phyloP scores from a whole-genome alignment of 2,113 vertebrate genomes.

The Thalassoma bifasciatum region DNA sequence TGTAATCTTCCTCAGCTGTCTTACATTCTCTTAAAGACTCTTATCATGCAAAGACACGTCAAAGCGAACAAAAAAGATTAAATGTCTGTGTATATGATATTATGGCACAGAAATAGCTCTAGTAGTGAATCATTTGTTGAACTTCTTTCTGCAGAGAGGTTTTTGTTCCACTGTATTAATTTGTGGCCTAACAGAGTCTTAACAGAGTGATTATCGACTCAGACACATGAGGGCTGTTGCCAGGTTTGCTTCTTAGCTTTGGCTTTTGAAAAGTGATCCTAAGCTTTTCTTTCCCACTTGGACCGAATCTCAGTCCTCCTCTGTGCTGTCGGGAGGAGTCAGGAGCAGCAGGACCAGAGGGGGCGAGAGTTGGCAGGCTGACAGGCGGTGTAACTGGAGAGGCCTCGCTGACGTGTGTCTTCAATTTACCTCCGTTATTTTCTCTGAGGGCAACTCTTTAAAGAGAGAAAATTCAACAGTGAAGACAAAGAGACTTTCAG shows the following conservation, averaged over 20 bases:
- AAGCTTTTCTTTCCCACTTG: not conserved
- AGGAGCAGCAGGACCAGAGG: not conserved
- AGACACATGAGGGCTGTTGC: not conserved
- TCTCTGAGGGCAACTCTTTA: not conserved
- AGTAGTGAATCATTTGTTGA: not conserved
- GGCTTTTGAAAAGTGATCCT: not conserved
- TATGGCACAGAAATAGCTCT: not conserved
- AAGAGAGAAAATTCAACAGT: slow-evolving; percentile 4
- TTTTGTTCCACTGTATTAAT: slow-evolving; percentile 1
- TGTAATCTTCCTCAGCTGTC: not conserved
- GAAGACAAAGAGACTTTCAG: not conserved
- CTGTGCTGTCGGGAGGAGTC: slow-evolving; percentile 5
- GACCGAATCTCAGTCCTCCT: slow-evolving; percentile 9
- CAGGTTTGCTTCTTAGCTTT: slow-evolving; percentile 4
- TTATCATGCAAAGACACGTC: not conserved
- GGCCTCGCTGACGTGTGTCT: slow-evolving; percentile 23
- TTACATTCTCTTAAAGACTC: not conserved
- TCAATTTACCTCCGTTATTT: slow-evolving; percentile 25
- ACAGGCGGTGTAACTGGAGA: slow-evolving; percentile 43
- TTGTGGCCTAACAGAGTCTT: not conserved
- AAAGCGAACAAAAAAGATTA: not conserved
- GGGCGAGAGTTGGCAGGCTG: slow-evolving; percentile 5
- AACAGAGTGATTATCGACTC: slow-evolving; percentile 6
- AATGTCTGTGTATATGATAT: too few species aligned
- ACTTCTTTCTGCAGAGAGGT: not conserved